Conservation (phyloP, 2,797 vertebrate species). For the Amphiprion clarkii region DNA sequence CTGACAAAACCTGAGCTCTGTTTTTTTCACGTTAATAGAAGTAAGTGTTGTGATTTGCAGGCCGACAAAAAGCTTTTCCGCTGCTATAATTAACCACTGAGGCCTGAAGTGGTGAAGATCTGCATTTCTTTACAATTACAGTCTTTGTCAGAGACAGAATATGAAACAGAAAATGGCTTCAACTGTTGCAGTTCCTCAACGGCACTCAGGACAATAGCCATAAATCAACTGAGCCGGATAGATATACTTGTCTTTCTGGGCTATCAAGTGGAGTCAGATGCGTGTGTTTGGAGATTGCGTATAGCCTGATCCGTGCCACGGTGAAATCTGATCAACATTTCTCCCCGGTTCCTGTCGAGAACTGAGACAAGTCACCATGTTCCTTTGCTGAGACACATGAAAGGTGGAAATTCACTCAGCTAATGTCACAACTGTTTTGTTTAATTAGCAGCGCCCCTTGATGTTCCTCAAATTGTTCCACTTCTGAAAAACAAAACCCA, state of each 20-base stretch:
- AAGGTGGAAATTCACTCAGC: conserved; percentile 7
- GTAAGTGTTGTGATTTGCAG: conserved; percentile 31
- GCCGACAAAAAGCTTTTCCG: conserved; percentile 30
- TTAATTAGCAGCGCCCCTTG: conserved; percentile 18
- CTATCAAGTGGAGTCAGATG: conserved; percentile 57
- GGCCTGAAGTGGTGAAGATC: conserved; percentile 46
- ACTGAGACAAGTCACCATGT: conserved; percentile 29
- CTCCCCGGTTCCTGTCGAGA: conserved; percentile 35
- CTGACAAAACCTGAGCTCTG: neutral
- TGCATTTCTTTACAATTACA: conserved; percentile 45
- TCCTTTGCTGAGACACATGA: conserved; percentile 16
- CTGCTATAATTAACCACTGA: conserved; percentile 32
- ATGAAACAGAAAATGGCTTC: conserved; percentile 65
- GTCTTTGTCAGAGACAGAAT: conserved; percentile 46
- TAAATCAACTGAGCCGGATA: conserved; percentile 69
- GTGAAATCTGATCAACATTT: conserved; percentile 61
- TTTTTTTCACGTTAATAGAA: conserved; percentile 8
- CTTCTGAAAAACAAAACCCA: neutral
- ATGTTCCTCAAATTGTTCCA: neutral
- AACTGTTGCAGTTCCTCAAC: conserved; percentile 67
- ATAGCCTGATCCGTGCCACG: conserved; percentile 52
- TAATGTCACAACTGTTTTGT: conserved; percentile 17
- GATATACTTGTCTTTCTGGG: conserved; percentile 69
- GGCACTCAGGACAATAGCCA: conserved; percentile 63
- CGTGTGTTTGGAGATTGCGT: conserved; percentile 58